These are phyloP conservation scores for Solenopsis fugax DNA, from an alignment of 1,140 invertebrate genomes.

Conservation along the genomic window DNA sequence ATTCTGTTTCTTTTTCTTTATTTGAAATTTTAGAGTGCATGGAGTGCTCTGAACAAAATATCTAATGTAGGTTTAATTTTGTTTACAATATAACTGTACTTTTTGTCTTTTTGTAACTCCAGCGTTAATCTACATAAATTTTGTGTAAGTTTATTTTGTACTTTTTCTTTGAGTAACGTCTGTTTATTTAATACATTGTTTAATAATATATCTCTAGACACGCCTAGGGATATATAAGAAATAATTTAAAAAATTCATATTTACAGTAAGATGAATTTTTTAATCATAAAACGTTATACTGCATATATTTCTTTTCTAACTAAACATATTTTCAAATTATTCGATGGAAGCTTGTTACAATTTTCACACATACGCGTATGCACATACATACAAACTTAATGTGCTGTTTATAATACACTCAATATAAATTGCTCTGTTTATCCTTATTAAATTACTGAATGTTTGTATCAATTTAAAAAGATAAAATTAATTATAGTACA, in stretches of 20 bases:
- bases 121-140: not conserved
- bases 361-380: not conserved
- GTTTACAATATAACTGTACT: no score
- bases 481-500: constrained; percentile 34
- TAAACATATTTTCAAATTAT: not conserved
- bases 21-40: not conserved
- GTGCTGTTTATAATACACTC: constrained; percentile 34
- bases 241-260: constrained; percentile 1
- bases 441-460: constrained; percentile 34
- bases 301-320: not conserved
- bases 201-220: not conserved
- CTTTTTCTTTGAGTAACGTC: not conserved
- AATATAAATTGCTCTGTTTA: constrained; percentile 21
- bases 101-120: not conserved
- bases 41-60: not conserved
- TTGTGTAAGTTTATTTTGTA: constrained; percentile 29
- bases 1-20: not conserved
- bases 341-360: not conserved
- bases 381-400: not conserved
- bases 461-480: constrained; percentile 18
- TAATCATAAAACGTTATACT: not conserved
- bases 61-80: not conserved
- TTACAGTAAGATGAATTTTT: not conserved
- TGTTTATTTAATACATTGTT: constrained; percentile 3
- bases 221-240: not conserved